Conservation (phyloP, 2,113 vertebrate species). For the Urocolius indicus region DNA sequence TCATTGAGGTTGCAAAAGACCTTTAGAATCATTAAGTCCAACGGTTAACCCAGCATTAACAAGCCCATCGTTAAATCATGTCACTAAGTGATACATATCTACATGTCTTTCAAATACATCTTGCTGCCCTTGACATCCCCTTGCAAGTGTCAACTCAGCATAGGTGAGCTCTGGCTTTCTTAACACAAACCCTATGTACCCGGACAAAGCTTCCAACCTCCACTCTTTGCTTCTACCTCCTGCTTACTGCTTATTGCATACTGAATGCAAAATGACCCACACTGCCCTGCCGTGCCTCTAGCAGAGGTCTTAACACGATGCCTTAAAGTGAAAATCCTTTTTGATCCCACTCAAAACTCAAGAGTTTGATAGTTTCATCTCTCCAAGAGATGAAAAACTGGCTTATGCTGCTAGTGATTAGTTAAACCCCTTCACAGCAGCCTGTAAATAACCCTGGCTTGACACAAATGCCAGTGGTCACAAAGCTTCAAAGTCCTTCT, state of each 20-base stretch:
- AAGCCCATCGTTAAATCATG: not conserved
- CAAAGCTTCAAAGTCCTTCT: constrained; percentile 20
- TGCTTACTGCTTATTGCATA: not conserved
- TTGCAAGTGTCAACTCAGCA: not conserved
- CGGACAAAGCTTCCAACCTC: not conserved
- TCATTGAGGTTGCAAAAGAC: not conserved
- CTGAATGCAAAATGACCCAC: not conserved
- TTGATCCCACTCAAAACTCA: not conserved
- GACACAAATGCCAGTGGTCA: constrained; percentile 48
- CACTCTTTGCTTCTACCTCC: not conserved
- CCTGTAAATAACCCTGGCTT: constrained; percentile 29
- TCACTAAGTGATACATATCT: not conserved
- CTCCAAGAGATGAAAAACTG: not conserved
- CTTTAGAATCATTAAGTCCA: not conserved
- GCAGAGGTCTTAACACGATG: accelerated
- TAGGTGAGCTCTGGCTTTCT: not conserved
- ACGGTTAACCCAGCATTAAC: not conserved
- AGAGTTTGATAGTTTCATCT: not conserved
- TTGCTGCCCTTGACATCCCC: not conserved
- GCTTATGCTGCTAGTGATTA: not conserved
- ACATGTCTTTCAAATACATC: not conserved
- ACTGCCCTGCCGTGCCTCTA: not conserved
- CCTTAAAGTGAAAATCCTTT: not conserved
- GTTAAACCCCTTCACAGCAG: not conserved
- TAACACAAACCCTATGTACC: accelerated